These are phyloP conservation scores for Altica lythri DNA, from an alignment of 2,888 invertebrate genomes.

Conservation along the genomic window DNA sequence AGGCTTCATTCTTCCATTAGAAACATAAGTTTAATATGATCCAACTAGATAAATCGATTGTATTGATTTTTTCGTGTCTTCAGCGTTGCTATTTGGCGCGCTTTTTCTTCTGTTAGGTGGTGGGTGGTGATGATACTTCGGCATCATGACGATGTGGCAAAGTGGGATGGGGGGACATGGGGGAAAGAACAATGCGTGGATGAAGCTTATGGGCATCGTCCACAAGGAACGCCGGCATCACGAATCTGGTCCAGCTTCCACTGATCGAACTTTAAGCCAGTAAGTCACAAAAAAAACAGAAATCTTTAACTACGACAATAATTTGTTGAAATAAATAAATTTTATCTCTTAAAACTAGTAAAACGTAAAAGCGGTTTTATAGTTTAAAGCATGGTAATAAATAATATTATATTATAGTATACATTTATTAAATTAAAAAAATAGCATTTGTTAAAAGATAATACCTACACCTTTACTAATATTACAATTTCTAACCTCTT, in stretches of 20 bases:
- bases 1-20: conserved; percentile 23
- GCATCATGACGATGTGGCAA: conserved; percentile 77
- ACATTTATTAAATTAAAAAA: too few species aligned
- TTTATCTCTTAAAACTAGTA: too few species aligned
- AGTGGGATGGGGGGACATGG: conserved; percentile 77
- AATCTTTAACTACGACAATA: too few species aligned
- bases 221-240: conserved; percentile 75
- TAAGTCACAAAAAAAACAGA: too few species aligned
- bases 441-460: too few species aligned
- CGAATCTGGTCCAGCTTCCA: conserved; percentile 64
- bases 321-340: too few species aligned
- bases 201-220: conserved; percentile 81
- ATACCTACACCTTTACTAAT: too few species aligned
- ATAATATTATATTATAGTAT: too few species aligned
- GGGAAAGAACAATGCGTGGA: conserved; percentile 79
- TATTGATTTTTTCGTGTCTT: conserved; percentile 2
- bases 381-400: too few species aligned
- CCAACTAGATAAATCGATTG: neutral
- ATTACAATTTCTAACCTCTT: too few species aligned
- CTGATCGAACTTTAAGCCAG: conserved; percentile 72
- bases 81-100: conserved; percentile 10
- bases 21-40: conserved; percentile 7
- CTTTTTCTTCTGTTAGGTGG: conserved; percentile 35
- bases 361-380: too few species aligned
- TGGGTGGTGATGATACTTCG: conserved; percentile 52